Base-by-base conservation (phyloP, 2,888 invertebrate genomes). In the Koerneria pararmatus region DNA sequence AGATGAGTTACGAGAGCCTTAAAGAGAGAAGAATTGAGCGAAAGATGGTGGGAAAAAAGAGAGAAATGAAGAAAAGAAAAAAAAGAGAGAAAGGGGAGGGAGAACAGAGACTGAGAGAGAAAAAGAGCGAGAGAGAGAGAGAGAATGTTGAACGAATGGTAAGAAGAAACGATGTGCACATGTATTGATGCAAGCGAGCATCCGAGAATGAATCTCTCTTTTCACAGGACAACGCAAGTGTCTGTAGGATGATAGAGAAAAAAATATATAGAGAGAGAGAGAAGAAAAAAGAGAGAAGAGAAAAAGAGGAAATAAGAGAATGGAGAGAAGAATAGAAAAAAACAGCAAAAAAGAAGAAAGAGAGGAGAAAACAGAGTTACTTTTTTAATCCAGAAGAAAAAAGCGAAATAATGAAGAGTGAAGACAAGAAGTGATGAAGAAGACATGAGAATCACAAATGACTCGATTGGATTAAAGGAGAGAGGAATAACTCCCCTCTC, bases 101-200 rank as follows among this genome's bases (percentile, higher is more conserved):
- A 59, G 24, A 48, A 59, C 46, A 22, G 59, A 11, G 41, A 27
- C 19, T n/a, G 32, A 11, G 29, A 46, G 5, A 32, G 8, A 22
- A 15, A 15, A 24, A 41, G 48, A 48, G 59, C 31, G 59, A 22
- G 59, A 46, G 41, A 37, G 8, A 57, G 59, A 41, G 34, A 41
- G 31, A 59, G 51, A 41, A 37, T 2, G 57, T 24, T 37, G 37
- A 35, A 37, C 37, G 27, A 34, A 57, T 37, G 57, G 35, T 15
- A 4, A 1, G 31, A 31, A 57, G 15, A 15, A 37, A 37, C 57
- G 57, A 35, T 24, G 34, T 24, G 8, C 8, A 41, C 11, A 24
- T 35, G 57, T 37, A 57, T 57, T 57, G 57, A 57, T 24, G 59
- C 32, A 59, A 34, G 31, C 19, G 31, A 24, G 56, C 31, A 31